Conservation (phyloP, 2,888 invertebrate genomes). For the Drosophila paranaensis region DNA sequence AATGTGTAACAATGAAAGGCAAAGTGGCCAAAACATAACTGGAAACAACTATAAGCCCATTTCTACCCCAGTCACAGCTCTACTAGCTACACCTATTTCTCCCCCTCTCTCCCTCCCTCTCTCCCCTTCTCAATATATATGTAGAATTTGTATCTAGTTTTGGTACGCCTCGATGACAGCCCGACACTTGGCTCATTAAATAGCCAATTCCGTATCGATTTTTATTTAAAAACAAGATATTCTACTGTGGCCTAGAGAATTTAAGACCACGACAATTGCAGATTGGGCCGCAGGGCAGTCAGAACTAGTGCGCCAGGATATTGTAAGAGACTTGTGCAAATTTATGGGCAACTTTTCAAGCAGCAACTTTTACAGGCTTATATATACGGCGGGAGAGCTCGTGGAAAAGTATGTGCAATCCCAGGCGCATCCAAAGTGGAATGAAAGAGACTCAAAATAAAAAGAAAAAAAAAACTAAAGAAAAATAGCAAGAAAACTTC, state of each 20-base stretch:
- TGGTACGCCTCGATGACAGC: conserved; percentile 34
- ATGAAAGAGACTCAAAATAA: conserved; percentile 23
- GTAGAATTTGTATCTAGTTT: conserved; percentile 11
- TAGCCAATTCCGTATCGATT: conserved; percentile 30
- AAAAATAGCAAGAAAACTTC: conserved; percentile 8
- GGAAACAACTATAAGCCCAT: conserved; percentile 1
- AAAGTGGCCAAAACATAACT: conserved; percentile 46
- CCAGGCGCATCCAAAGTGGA: conserved; percentile 30
- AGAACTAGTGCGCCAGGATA: background rate
- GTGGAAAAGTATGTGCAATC: conserved; percentile 24
- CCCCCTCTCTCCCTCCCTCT: background rate
- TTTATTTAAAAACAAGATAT: conserved; percentile 17
- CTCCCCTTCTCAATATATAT: background rate
- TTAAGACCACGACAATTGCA: conserved; percentile 36
- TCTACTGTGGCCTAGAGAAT: conserved; percentile 10
- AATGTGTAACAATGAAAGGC: conserved; percentile 39
- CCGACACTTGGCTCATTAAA: conserved; percentile 43
- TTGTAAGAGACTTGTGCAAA: conserved; percentile 34
- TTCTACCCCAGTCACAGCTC: too few species aligned
- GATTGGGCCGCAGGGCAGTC: conserved; percentile 25
- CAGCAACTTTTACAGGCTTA: conserved; percentile 32
- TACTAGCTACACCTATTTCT: background rate
- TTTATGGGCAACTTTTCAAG: conserved; percentile 40
- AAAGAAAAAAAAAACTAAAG: background rate
- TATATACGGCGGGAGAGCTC: conserved; percentile 3